Evolutionary conservation across 2,888 invertebrate species (phyloP).

Genomic region (Glaucopsyche alexis): DNA sequence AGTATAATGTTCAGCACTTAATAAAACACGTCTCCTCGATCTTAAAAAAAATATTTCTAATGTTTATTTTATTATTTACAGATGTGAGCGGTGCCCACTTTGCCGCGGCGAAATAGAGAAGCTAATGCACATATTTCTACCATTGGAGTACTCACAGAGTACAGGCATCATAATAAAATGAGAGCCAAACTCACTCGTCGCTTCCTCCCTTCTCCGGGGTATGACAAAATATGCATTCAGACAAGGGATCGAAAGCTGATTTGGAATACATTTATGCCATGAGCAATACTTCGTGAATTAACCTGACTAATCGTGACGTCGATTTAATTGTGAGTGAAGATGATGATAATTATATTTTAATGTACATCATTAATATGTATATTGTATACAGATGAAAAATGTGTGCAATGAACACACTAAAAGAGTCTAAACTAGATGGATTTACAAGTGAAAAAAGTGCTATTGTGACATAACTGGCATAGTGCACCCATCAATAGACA

Average conservation of each 20-base stretch:
- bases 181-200: constrained; percentile 37
- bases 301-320: background rate
- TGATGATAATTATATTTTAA: background rate
- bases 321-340: background rate
- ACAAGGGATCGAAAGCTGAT: constrained; percentile 31
- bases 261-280: background rate
- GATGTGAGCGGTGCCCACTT: constrained; percentile 87
- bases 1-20: background rate
- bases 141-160: constrained; percentile 76
- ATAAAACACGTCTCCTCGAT: background rate
- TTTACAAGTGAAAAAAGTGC: background rate
- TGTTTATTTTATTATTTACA: constrained; percentile 49
- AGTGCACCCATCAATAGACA: background rate
- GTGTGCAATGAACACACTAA: background rate
- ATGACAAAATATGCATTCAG: constrained; percentile 12
- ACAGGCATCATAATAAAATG: constrained; percentile 64
- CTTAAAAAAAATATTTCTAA: background rate
- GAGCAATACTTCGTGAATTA: background rate
- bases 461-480: background rate
- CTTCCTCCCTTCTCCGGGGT: constrained; percentile 18
- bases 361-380: background rate
- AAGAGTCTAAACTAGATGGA: background rate
- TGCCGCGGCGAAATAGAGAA: constrained; percentile 86
- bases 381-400: background rate
- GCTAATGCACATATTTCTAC: constrained; percentile 85